A percentile compares a stretch with the other conserved stretches of the same genome.
Evolutionary conservation across 2,113 vertebrate genomes (phyloP).

Genomic region (Aramus guarauna): DNA sequence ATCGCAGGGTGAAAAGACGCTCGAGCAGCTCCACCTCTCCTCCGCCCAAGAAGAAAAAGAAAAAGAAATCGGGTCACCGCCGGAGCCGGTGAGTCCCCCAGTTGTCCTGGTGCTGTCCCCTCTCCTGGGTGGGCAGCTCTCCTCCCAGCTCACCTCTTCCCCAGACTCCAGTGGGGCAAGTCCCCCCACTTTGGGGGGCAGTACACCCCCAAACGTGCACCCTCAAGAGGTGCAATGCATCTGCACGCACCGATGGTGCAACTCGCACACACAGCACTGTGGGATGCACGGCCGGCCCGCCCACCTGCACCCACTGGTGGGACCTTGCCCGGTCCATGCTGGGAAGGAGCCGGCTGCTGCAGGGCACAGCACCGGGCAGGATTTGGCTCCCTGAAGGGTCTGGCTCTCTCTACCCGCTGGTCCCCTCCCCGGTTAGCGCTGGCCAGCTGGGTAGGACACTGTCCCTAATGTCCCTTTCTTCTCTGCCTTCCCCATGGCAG

Average conservation of each 20-base stretch:
- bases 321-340: not conserved
- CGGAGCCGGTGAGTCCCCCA: conserved; percentile 84
- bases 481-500: conserved; percentile 53
- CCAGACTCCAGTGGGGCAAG: not conserved
- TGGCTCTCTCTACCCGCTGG: rapidly evolving
- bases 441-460: not conserved
- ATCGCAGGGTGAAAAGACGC: conserved; percentile 71
- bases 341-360: not conserved
- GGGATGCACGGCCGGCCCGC: rapidly evolving
- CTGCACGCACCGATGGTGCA: not conserved
- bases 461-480: conserved; percentile 45
- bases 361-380: not conserved
- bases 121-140: not conserved
- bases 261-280: rapidly evolving
- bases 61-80: conserved; percentile 92
- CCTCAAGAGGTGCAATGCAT: not conserved
- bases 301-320: not conserved
- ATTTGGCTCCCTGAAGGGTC: not conserved
- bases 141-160: not conserved
- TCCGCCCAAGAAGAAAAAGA: conserved; percentile 95
- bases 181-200: not conserved
- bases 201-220: not conserved
- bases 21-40: conserved; percentile 93
- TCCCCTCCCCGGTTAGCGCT: not conserved
- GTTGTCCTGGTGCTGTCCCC: not conserved